These are phyloP conservation scores for Apostichopus californicus DNA, from an alignment of 35 echinoderm and acorn worm species.

Conservation along the genomic window DNA sequence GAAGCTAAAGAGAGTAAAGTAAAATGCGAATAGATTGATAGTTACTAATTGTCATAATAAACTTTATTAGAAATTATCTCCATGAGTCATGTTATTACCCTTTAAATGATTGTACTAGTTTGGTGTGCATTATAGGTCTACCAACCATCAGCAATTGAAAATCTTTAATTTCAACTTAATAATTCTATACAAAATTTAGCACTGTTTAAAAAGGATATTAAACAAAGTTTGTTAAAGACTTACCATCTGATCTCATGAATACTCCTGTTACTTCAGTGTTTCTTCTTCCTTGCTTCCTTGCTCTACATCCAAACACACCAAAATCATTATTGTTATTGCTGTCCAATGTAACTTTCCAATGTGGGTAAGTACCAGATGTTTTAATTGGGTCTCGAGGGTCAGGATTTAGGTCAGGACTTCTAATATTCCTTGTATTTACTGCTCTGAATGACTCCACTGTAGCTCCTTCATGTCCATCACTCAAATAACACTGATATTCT, in stretches of 20 bases:
- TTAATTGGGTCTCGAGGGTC: neutral
- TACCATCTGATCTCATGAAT: constrained; percentile 27
- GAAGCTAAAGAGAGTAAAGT: no score
- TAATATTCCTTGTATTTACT: neutral
- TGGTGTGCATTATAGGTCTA: no score
- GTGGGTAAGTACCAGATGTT: neutral
- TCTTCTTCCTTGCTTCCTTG: neutral
- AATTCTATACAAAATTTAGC: no score
- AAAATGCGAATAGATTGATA: no score
- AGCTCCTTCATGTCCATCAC: neutral
- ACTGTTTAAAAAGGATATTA: no score
- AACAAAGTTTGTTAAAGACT: neutral
- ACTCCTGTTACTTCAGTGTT: neutral
- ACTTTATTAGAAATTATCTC: no score
- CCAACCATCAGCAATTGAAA: no score
- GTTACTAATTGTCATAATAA: no score
- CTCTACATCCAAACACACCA: constrained; percentile 37
- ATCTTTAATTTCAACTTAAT: no score
- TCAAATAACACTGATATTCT: neutral
- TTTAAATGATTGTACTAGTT: no score
- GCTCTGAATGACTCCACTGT: neutral
- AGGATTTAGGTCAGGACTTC: no score
- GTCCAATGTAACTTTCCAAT: neutral
- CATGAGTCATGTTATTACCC: no score
- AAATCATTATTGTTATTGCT: neutral